These are phyloP conservation scores for Tiliqua scincoides DNA, from an alignment of 2,113 vertebrate genomes.

Conservation along the genomic window DNA sequence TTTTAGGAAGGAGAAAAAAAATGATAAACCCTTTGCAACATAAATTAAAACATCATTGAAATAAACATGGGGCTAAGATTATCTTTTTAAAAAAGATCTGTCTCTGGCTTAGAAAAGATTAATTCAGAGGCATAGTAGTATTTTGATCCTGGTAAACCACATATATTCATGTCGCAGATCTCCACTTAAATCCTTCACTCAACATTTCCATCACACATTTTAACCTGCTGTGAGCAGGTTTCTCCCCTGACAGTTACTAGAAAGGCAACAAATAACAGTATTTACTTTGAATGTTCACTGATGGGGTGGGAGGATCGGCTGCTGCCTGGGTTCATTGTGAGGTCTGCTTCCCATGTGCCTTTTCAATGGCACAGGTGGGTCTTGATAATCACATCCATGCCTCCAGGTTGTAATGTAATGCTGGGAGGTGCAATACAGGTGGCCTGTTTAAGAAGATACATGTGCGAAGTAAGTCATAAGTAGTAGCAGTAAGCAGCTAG, in stretches of 20 bases:
- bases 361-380: not conserved
- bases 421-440: not conserved
- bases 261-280: not conserved
- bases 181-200: conserved; percentile 10
- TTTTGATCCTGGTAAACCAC: conserved; percentile 40
- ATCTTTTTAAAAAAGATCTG: conserved; percentile 1
- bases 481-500: not conserved
- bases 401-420: not conserved
- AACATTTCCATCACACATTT: conserved; percentile 1
- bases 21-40: conserved; percentile 5
- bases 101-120: conserved; percentile 49
- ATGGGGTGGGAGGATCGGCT: not conserved
- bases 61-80: conserved; percentile 24
- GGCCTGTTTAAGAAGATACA: not conserved
- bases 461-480: not conserved
- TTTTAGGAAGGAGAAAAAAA: not conserved
- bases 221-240: conserved; percentile 5
- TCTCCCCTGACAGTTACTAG: not conserved
- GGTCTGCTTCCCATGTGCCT: not conserved
- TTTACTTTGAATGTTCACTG: not conserved
- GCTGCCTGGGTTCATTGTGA: not conserved
- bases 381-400: not conserved
- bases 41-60: conserved; percentile 36
- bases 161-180: conserved; percentile 37
- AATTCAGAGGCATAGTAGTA: conserved; percentile 35